Evolutionary conservation across 2,888 invertebrate genomes (phyloP).

Genomic region (Kuschelorhynchus macadamiae): DNA sequence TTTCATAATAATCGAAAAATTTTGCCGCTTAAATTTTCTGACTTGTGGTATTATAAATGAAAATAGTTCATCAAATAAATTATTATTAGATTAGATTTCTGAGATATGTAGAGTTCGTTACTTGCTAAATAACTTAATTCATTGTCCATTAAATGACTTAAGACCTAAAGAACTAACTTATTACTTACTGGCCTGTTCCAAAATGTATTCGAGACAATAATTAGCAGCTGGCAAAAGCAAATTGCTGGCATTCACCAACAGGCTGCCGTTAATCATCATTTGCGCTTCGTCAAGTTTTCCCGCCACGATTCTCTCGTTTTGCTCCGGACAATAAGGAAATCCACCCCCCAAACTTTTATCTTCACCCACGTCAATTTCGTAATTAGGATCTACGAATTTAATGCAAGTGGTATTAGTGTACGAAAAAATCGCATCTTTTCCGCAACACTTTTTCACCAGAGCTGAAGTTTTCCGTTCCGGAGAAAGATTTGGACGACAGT

Average conservation of each 20-base stretch:
- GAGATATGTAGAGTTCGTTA: too few relatives aligned
- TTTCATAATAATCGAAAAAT: too few relatives aligned
- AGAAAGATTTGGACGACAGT: conserved; percentile 70
- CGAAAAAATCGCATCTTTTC: conserved; percentile 75
- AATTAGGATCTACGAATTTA: conserved; percentile 61
- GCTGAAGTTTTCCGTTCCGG: conserved; percentile 59
- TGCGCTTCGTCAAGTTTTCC: conserved; percentile 72
- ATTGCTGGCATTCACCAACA: conserved; percentile 68
- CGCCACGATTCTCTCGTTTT: conserved; percentile 69
- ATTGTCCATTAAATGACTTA: too few relatives aligned
- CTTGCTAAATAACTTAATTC: too few relatives aligned
- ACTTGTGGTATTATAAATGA: too few relatives aligned
- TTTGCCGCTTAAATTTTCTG: too few relatives aligned
- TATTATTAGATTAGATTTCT: too few relatives aligned
- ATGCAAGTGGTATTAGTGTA: conserved; percentile 71
- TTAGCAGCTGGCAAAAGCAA: conserved; percentile 66
- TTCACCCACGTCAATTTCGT: conserved; percentile 61
- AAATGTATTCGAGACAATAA: conserved; percentile 69
- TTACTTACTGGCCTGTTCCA: conserved; percentile 67
- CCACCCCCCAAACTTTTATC: conserved; percentile 60
- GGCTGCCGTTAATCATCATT: conserved; percentile 72
- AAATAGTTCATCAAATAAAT: too few relatives aligned
- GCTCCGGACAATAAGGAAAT: conserved; percentile 65
- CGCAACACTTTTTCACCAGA: conserved; percentile 79
- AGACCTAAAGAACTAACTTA: too few relatives aligned